Evolutionary conservation across 1,140 invertebrate genomes (phyloP), one percentile per base, ranked within the genome.

Genomic region (Medauroidea extradentata): DNA sequence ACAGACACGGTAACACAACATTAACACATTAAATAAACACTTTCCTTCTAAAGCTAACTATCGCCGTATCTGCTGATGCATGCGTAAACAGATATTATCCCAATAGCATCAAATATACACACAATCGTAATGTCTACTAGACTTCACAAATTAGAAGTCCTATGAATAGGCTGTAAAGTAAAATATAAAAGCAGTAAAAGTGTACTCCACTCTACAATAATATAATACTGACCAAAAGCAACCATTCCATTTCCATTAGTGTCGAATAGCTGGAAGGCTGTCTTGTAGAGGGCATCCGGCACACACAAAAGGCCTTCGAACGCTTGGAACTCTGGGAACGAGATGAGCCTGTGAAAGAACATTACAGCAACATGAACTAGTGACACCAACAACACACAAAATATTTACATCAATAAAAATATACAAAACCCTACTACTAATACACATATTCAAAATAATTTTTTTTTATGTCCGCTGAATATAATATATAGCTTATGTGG

Each of bases 241-340:
- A 99, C 93, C 74, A 89, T 89, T 75, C 97, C 96, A 75, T 95
- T 96, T 78, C 96, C 96, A 75, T 98, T 96, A 29, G 91, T 93
- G 73, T 99, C 97, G 75, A 99, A 99, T 51, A 99, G 81, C 74
- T 98, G 96, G 79, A 99, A 99, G 63, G 97, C 97, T 55, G 95
- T 94, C 78, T 91, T 93, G 74, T 99, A 99, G 41, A 99, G 80
- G 21, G 96, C 94, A 79, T 99, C 97, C 43, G 97, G 96, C 13
- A 93, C 89, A 74, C 94, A 98, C 4, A 99, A 83, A 25, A 97
- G 75, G 1, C 93, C 94, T 78, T 99, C 97, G 78, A 99, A 99
- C 14, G 94, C 93, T 79, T 97, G 92, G 79, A 99, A 99, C 78
- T 99, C 96, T 14, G 91, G 80, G 78, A 97, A 98, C 19, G 94